Base-by-base conservation (phyloP, 2,888 invertebrate genomes). In the Polietes domitor region DNA sequence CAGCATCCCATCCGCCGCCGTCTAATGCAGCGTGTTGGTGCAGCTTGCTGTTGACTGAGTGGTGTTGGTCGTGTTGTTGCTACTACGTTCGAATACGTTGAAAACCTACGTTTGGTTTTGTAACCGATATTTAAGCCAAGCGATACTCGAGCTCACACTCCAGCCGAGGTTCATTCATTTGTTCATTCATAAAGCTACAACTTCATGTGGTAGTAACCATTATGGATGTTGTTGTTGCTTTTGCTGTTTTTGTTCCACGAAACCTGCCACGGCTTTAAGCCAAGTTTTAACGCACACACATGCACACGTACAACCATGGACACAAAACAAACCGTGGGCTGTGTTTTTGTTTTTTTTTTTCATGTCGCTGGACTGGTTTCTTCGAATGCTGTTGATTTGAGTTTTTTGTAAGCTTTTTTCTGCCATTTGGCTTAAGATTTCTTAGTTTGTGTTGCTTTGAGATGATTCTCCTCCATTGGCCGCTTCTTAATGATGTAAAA, bases 171-270 rank as follows among this genome's bases (percentile, higher is more conserved):
- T 81, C 84, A 84, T 81, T 84, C 78, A 78, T 84, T 24, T 72
- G 65, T 84, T 84, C 83, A 84, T 84, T 84, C 81, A 84, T 81
- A 84, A 84, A 81, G 76, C 73, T 71, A 43, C 43, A 68, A 63
- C 65, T 65, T 80, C 63, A 68, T 83, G 70, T 74, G 37, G 68
- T 43, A 68, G 68, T 41, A 47, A 10, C 37, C 37, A 37, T 12
- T 37, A 37, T 4, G 65, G 17, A n/a, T 55, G 74, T 10, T 73
- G 65, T 41, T 68, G n/a, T 63, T 47, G 63, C 19, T 55, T 70
- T 10, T 73, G 65, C 26, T 68, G n/a, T 63, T 47, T 47, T 32
- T 50, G 63, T n/a, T 50, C 43, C 53, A 65, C 21, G 26, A 84
- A 81, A 84, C 84, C 84, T 81, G 84, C 65, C 78, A 81, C 78